Evolutionary conservation across 2,888 invertebrate species (phyloP).

Genomic region (Acleris cristana): DNA sequence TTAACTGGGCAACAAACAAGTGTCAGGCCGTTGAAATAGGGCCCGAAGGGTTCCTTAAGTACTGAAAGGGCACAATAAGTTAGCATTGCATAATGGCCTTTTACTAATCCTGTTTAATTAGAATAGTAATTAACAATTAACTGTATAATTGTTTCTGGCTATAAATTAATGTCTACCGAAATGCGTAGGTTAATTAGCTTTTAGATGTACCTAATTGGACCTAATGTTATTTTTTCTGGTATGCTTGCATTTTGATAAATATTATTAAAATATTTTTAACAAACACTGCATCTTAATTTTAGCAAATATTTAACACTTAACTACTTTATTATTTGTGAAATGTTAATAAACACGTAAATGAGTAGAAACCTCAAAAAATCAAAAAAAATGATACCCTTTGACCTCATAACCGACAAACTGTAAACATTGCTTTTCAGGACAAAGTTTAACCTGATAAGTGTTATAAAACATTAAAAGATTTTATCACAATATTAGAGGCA

Average conservation of each 20-base stretch:
- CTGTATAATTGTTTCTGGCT: background rate
- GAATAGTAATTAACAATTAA: background rate
- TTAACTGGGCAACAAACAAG: slow-evolving; percentile 62
- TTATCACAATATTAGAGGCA: slow-evolving; percentile 29
- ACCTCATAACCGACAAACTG: slow-evolving; percentile 7
- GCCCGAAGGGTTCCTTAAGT: slow-evolving; percentile 17
- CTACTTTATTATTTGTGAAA: no score
- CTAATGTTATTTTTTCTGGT: no score
- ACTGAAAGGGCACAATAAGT: slow-evolving; percentile 11
- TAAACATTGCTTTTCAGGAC: slow-evolving; percentile 13
- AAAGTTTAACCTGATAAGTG: slow-evolving; percentile 26
- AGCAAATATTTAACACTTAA: no score
- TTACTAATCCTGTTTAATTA: slow-evolving; percentile 7
- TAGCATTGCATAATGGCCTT: background rate
- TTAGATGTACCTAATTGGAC: no score
- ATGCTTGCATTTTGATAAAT: no score
- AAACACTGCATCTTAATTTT: no score
- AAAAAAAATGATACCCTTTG: no score
- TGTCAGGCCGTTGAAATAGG: slow-evolving; percentile 50
- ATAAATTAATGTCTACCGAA: no score
- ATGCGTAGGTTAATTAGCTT: no score
- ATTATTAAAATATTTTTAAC: no score
- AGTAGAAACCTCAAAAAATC: no score
- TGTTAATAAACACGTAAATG: no score
- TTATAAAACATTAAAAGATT: slow-evolving; percentile 32